Conservation (phyloP, 2,797 vertebrate species). For the Arvicola amphibius region DNA sequence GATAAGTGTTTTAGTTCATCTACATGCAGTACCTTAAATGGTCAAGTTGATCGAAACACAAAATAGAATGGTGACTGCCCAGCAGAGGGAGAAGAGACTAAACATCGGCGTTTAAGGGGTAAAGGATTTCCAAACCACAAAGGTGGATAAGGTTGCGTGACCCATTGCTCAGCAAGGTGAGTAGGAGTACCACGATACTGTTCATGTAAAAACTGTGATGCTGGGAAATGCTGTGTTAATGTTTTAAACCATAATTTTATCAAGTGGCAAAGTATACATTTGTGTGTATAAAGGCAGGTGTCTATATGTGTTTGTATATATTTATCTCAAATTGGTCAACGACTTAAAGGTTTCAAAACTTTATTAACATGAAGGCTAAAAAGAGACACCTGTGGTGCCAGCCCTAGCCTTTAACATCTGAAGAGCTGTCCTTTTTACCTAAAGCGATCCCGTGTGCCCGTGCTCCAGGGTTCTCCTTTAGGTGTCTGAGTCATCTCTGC, state of each 20-base stretch:
- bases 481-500: not conserved
- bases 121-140: not conserved
- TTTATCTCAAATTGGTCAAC: not conserved
- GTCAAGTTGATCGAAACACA: not conserved
- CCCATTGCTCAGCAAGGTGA: not conserved
- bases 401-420: not conserved
- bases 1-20: not conserved
- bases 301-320: not conserved
- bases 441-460: rapidly evolving
- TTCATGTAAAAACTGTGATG: not conserved
- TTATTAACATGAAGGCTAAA: constrained; percentile 3
- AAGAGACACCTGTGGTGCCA: not conserved
- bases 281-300: not conserved
- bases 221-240: not conserved
- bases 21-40: not conserved
- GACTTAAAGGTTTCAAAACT: constrained; percentile 38
- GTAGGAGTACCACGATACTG: not conserved
- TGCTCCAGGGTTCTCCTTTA: not conserved
- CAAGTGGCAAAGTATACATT: not conserved
- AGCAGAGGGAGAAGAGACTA: not conserved
- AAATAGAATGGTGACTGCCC: not conserved
- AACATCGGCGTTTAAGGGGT: not conserved
- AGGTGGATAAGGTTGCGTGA: not conserved
- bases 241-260: not conserved
- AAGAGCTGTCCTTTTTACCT: not conserved